phyloP scores from a whole-genome alignment of 2,888 invertebrate species.

The Drosophila meridiana region DNA sequence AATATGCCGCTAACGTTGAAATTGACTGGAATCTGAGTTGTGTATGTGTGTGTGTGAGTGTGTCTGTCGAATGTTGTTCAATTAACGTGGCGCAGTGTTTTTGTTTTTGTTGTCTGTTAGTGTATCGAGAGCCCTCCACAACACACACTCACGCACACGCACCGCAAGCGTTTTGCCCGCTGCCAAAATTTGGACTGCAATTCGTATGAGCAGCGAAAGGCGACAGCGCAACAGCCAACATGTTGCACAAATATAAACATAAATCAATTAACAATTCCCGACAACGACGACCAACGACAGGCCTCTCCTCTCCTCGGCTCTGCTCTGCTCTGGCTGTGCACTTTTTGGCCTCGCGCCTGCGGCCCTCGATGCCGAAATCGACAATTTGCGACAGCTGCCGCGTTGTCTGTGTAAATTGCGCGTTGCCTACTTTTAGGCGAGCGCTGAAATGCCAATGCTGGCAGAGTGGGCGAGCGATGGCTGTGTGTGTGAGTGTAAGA shows the following conservation, averaged over 20 bases:
- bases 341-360: constrained; percentile 48
- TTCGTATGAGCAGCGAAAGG: constrained; percentile 3
- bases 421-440: constrained; percentile 68
- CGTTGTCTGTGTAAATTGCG: constrained; percentile 32
- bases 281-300: constrained; percentile 2
- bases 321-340: constrained; percentile 2
- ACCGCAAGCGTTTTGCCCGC: constrained; percentile 70
- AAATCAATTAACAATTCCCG: constrained; percentile 78
- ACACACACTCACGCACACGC: background rate
- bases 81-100: constrained; percentile 72
- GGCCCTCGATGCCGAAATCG: constrained; percentile 64
- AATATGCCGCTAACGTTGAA: constrained; percentile 74
- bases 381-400: constrained; percentile 60
- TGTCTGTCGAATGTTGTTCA: constrained; percentile 75
- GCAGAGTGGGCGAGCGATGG: background rate
- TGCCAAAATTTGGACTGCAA: constrained; percentile 22
- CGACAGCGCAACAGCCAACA: constrained; percentile 56
- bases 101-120: constrained; percentile 66
- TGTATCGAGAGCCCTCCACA: constrained; percentile 28
- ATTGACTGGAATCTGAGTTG: constrained; percentile 57
- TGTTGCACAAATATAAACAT: constrained; percentile 81
- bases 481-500: background rate
- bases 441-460: constrained; percentile 18
- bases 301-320: background rate
- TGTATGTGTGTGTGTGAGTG: constrained; percentile 8